Evolutionary conservation across 2,888 invertebrate genomes (phyloP), one percentile per base, ranked within the genome.

Genomic region (Leptothorax acervorum): DNA sequence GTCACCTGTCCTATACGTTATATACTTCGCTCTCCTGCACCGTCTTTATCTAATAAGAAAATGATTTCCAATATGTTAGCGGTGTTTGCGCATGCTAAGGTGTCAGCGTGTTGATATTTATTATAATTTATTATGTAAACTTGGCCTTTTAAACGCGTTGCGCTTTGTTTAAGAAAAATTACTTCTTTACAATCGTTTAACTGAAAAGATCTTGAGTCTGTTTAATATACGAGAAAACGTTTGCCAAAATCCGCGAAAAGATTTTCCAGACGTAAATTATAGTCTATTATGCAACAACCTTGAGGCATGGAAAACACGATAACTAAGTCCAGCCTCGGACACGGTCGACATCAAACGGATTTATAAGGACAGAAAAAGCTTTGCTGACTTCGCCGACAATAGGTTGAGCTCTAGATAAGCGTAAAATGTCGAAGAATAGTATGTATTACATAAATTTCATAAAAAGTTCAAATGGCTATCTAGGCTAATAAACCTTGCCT

Each of bases 31-130:
- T 45, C 1, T 55, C 11, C 15, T 53, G 11, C 66, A 66, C 51
- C 53, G 15, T 57, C 70, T 62, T 45, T 48, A 57, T 31, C 63
- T 89, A 88, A 89, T 86, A 84, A 88, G 86, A 88, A 89, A 88
- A 83, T 85, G 81, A 86, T 78, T 84, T 71, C 45, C 75, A 85
- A 73, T 83, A 83, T 82, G 84, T 63, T 74, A 57, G n/a, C 51
- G 73, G 66, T 71, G 66, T 85, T 89, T 86, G 86, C 73, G 66
- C 71, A 62, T 66, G 53, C 6, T 28, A 42, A 68, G 31, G 45
- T 65, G 60, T 82, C 57, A n/a, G 48, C 18, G 42, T 70, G 31
- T 57, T 53, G 31, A 31, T 57, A 42, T 53, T 76, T 23, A 55
- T 55, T 55, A 42, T 53, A 35, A 55, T 53, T 53, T 35, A n/a